Evolutionary conservation across 2,888 invertebrate genomes (phyloP).

Genomic region (Euzetes globulus): DNA sequence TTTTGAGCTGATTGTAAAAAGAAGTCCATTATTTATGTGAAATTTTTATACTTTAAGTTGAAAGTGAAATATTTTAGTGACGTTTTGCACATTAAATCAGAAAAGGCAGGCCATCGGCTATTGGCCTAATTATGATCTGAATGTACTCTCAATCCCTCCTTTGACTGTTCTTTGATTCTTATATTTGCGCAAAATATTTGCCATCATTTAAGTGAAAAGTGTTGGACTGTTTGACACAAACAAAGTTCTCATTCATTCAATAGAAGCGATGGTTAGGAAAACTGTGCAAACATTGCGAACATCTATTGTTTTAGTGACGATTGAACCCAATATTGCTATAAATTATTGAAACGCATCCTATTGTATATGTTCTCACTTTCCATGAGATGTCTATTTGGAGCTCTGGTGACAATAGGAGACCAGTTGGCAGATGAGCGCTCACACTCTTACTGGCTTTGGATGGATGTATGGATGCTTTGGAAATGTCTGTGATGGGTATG

Average conservation of each 20-base stretch:
- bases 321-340: background rate
- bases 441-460: background rate
- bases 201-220: background rate
- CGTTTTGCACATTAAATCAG: background rate
- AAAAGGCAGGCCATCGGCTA: conserved; percentile 6
- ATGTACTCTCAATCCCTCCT: background rate
- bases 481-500: background rate
- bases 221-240: background rate
- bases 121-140: conserved; percentile 16
- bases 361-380: background rate
- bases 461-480: background rate
- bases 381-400: background rate
- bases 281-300: background rate
- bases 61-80: conserved; percentile 18
- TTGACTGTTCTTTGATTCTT: background rate
- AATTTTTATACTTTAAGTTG: conserved; percentile 1
- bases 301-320: background rate
- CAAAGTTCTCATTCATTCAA: background rate
- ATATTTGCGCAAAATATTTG: conserved; percentile 15
- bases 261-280: background rate
- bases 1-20: background rate
- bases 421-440: background rate
- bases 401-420: background rate
- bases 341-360: background rate
- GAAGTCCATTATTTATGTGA: background rate